Evolutionary conservation across 2,888 invertebrate species (phyloP).

Genomic region (Synergus gifuensis): DNA sequence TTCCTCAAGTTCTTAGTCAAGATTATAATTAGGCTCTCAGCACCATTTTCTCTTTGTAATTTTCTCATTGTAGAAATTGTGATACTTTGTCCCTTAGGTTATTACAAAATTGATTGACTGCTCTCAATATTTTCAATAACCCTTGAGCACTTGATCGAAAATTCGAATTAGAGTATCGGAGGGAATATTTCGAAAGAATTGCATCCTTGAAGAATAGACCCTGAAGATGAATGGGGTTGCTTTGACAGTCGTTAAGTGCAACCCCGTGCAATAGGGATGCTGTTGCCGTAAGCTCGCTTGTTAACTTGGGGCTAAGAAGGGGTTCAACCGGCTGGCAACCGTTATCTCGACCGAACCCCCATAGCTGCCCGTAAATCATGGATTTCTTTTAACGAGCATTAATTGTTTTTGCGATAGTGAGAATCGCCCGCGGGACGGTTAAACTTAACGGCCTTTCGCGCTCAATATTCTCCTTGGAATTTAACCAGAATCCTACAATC

Average conservation of each 20-base stretch:
- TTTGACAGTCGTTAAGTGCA: conserved; percentile 61
- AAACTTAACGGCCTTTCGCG: conserved; percentile 55
- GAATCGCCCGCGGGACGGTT: conserved; percentile 50
- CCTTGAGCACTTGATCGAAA: neutral
- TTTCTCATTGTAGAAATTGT: too few species aligned
- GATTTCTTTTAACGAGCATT: conserved; percentile 78
- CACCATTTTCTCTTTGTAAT: neutral
- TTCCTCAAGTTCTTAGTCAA: neutral
- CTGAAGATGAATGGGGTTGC: conserved; percentile 57
- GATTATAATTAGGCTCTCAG: neutral
- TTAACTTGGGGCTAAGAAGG: conserved; percentile 69
- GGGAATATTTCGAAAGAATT: neutral
- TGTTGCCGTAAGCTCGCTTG: conserved; percentile 62
- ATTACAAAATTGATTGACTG: too few species aligned
- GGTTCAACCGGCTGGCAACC: conserved; percentile 62
- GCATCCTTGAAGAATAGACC: neutral
- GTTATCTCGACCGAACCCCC: conserved; percentile 71
- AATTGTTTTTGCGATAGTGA: conserved; percentile 77
- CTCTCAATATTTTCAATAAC: neutral
- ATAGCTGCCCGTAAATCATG: conserved; percentile 73
- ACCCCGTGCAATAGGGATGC: conserved; percentile 57
- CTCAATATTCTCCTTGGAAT: conserved; percentile 46
- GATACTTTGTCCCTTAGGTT: too few species aligned
- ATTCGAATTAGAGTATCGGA: neutral
- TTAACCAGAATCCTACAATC: conserved; percentile 50